Conservation (phyloP, 2,113 vertebrate genomes). For the Gallinago paraguaiae region DNA sequence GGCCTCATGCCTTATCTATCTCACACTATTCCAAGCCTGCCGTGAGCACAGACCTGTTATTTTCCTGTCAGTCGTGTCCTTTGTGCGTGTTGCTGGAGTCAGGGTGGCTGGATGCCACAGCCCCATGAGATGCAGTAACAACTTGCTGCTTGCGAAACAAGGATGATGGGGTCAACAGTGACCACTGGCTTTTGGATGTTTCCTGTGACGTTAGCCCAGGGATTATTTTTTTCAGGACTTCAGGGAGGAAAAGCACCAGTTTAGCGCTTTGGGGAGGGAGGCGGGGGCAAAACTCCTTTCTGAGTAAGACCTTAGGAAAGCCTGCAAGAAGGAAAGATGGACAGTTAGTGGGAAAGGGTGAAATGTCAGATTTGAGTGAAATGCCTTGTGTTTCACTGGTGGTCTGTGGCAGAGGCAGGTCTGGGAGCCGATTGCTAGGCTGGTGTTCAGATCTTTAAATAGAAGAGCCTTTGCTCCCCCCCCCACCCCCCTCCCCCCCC, state of each 20-base stretch:
- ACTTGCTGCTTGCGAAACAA: not conserved
- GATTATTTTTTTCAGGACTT: not conserved
- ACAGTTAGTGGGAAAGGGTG: not conserved
- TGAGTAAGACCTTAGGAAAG: not conserved
- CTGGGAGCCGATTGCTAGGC: not conserved
- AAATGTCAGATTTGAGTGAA: not conserved
- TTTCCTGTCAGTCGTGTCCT: not conserved
- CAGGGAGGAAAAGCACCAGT: not conserved
- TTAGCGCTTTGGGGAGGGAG: not conserved
- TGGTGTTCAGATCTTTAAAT: constrained; percentile 32
- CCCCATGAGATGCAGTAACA: not conserved
- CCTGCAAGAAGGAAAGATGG: accelerated
- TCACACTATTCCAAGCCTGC: constrained; percentile 4
- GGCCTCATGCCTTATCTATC: constrained; percentile 10
- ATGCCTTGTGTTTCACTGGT: not conserved
- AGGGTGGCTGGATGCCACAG: not conserved
- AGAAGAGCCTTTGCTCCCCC: not conserved
- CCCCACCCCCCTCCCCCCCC: too few relatives aligned
- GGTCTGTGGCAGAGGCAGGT: not conserved
- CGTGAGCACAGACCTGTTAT: not conserved
- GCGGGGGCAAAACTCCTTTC: not conserved
- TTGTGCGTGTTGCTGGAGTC: not conserved
- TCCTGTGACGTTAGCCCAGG: not conserved
- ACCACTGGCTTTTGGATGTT: not conserved
- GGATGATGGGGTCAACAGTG: not conserved